Base-by-base conservation (phyloP, 2,888 invertebrate species). In the Tenthredo notha region DNA sequence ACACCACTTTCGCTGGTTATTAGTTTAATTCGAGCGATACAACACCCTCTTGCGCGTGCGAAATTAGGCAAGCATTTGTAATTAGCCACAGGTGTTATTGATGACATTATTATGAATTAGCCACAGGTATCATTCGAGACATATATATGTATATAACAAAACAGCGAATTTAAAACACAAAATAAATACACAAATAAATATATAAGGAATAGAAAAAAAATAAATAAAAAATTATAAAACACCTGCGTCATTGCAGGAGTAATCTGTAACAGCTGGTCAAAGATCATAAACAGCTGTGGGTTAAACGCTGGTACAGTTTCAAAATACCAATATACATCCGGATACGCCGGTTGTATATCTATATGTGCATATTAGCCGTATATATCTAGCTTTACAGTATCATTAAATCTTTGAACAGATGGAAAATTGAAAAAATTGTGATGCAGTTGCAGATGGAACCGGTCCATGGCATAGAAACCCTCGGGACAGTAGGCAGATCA, bases 1-100 rank as follows among this genome's bases (percentile, higher is more conserved):
- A 88, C 86, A 87, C 89, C 90, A 90, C 92, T 92, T 92, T 92
- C 92, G 91, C 92, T 89, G 88, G 89, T 91, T 92, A 91, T 92
- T 92, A 91, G 92, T 92, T 90, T 91, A 91, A 92, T 91, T 91
- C 90, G 90, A 88, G 89, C 89, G 88, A 89, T 88, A 90, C 84
- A 83, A 83, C 83, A 67, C 65, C 67, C 83, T 33, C 25, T 10
- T n/a, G 15, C 18, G 83, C 15, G 33, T 21, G 83, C 83, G 47
- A 47, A 70, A 70, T 83, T 65, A 83, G 65, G 83, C 83, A 83
- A 83, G 83, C 61, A 58, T 77, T 25, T 70, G 40, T 80, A 85
- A 85, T 85, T 85, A 85, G n/a, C 40, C 54, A 85, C 85, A 85
- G 85, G 80, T 80, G 85, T 85, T 82, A 67, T 85, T 47, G 70